Evolutionary conservation across 37 sponge, comb jelly and placozoan genomes (phyloP), one percentile per base, ranked within the genome.

Genomic region (Chondrosia reniformis): DNA sequence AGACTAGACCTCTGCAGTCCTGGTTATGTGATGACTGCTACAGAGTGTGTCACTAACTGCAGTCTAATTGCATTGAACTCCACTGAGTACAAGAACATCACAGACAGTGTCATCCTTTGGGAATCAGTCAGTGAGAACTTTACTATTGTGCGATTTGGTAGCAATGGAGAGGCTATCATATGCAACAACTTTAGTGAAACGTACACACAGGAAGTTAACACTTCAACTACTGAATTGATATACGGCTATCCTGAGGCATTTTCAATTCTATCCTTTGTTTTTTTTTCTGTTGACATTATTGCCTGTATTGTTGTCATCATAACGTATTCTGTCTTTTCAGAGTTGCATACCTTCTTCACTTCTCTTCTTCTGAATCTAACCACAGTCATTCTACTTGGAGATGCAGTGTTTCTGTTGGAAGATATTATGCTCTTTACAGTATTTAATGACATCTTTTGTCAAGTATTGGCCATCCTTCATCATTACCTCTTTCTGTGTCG

Each of bases 401-500:
- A 80, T 38, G 38, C 82, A 41, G 6, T 82, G 33, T 63, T 88
- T 40, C 59, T 88, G 21, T 42, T 66, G 0, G 79, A 75, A 13
- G n/a, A n/a, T n/a, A n/a, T n/a, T n/a, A n/a, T n/a, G n/a, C n/a
- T n/a, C n/a, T n/a, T n/a, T n/a, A 44, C 37, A 31, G 15, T 69
- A 2, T 17, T 22, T 3, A 44, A 34, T 3, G 43, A 34, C 15
- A 13, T 37, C 19, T 13, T 69, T 22, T 69, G 72, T 25, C n/a
- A 21, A 1, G 36, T 40, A 19, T 46, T 80, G 9, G 87, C 81
- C 21, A 54, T 86, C 7, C 36, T 57, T 19, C 56, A 81, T 2
- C 87, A 87, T 41, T 82, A 67, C 83, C 57, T 63, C 22, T 82
- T 74, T 55, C 79, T 87, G 25, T 65, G 76, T 46, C 83, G 81